Evolutionary conservation across 1,140 invertebrate species (phyloP), one percentile per base, ranked within the genome.

Genomic region (Branchinecta lynchi): DNA sequence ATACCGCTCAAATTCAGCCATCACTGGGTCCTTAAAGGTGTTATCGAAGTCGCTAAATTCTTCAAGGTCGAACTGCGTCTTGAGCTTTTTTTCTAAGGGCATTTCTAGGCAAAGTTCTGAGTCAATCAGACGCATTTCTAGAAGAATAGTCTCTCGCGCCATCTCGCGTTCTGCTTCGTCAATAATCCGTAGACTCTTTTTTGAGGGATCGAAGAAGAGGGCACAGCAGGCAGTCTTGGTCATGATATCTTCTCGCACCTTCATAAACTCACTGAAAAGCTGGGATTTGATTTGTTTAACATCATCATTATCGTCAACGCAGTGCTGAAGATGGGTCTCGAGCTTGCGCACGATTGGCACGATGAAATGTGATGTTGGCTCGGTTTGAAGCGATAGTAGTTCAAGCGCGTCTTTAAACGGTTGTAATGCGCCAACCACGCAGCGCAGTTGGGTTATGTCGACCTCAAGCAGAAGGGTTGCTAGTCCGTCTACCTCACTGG

Each of bases 11-110:
- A 60, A 60, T 60, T 60, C 51, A 60, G 51, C 51, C 17, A 20
- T 60, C 51, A 60, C 51, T 60, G 51, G 51, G 51, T 60, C 51
- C 17, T 60, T 60, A 60, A 60, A 60, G 17, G 51, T 60, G 51
- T 60, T 12, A 6, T 60, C 51, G 6, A 60, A 60, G 17, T 60
- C 51, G 17, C 51, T 60, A 60, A 60, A 60, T 60, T 60, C 51
- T 60, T 60, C 51, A 3, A 60, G 17, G 17, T 60, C 51, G 17
- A 60, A 60, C 32, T 32, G 32, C 32, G 32, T 32, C 51, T 60
- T 60, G 12, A 15, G 12, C 12, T 15, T 60, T 60, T 60, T 60
- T 20, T 60, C 51, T 60, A 60, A 60, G 12, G 51, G 51, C 51
- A 60, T 60, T 60, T 60, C 51, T 60, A 60, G 17, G 51, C 51